Conservation (phyloP, 2,797 vertebrate genomes). For the Aplochiton taeniatus region DNA sequence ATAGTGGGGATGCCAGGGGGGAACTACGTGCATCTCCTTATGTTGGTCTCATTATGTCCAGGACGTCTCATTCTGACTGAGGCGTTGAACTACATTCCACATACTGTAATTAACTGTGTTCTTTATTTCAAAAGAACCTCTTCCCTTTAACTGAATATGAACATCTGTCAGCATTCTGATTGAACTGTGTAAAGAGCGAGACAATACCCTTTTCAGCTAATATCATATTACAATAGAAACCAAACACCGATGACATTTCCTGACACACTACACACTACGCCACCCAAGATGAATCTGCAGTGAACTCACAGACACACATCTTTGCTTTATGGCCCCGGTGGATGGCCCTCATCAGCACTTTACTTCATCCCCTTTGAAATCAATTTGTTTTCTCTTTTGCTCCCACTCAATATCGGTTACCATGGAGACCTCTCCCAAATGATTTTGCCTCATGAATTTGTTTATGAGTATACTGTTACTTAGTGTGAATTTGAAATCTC, state of each 20-base stretch:
- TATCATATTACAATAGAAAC: slow-evolving; percentile 35
- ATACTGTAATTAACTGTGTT: too few relatives aligned
- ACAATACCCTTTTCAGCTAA: slow-evolving; percentile 21
- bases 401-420: slow-evolving; percentile 69
- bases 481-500: slow-evolving; percentile 52
- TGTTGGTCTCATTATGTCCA: slow-evolving; percentile 25
- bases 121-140: too few relatives aligned
- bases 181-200: not conserved
- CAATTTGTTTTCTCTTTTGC: slow-evolving; percentile 58
- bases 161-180: slow-evolving; percentile 26
- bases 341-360: slow-evolving; percentile 59
- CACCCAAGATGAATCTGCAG: slow-evolving; percentile 8
- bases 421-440: slow-evolving; percentile 71
- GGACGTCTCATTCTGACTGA: slow-evolving; percentile 37
- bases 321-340: slow-evolving; percentile 52
- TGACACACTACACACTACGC: not conserved
- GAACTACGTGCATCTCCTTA: slow-evolving; percentile 28
- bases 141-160: too few relatives aligned
- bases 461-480: slow-evolving; percentile 57
- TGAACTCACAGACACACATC: slow-evolving; percentile 28
- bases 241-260: not conserved
- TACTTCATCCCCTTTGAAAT: slow-evolving; percentile 67
- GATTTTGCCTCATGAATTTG: slow-evolving; percentile 66
- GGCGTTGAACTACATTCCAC: too few relatives aligned
- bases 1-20: slow-evolving; percentile 26